Conservation (phyloP, 1,140 invertebrate species). For the Brachionus rubens region DNA sequence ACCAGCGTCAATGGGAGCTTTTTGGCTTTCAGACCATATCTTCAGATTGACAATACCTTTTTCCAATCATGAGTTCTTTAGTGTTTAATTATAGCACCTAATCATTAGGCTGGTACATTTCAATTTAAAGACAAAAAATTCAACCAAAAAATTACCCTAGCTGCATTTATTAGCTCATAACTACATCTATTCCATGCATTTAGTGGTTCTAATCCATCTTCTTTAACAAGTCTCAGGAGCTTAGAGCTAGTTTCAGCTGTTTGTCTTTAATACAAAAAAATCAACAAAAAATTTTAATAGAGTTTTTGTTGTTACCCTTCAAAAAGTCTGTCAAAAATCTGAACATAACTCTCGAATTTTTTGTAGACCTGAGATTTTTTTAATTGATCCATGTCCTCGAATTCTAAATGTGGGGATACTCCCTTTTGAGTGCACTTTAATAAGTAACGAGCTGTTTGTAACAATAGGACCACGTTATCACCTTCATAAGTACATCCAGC, state of each 20-base stretch:
- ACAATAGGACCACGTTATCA: constrained; percentile 83
- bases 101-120: background rate
- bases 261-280: too few relatives aligned
- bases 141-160: constrained; percentile 1
- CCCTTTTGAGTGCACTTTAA: constrained; percentile 33
- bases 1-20: too few relatives aligned
- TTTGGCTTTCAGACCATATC: too few relatives aligned
- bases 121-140: background rate
- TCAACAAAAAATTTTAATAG: too few relatives aligned
- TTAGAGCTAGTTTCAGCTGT: too few relatives aligned
- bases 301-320: too few relatives aligned
- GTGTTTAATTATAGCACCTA: background rate
- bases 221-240: too few relatives aligned
- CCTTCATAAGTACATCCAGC: constrained; percentile 89
- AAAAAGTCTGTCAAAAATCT: constrained; percentile 8
- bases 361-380: background rate
- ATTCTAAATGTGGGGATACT: constrained; percentile 4
- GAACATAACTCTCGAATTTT: background rate
- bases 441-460: constrained; percentile 78
- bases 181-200: constrained; percentile 20
- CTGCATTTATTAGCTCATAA: constrained; percentile 4
- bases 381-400: background rate
- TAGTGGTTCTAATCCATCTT: too few relatives aligned
- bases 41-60: too few relatives aligned
- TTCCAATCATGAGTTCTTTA: background rate